Conservation (phyloP, 2,888 invertebrate genomes). For the Erebia palarica region DNA sequence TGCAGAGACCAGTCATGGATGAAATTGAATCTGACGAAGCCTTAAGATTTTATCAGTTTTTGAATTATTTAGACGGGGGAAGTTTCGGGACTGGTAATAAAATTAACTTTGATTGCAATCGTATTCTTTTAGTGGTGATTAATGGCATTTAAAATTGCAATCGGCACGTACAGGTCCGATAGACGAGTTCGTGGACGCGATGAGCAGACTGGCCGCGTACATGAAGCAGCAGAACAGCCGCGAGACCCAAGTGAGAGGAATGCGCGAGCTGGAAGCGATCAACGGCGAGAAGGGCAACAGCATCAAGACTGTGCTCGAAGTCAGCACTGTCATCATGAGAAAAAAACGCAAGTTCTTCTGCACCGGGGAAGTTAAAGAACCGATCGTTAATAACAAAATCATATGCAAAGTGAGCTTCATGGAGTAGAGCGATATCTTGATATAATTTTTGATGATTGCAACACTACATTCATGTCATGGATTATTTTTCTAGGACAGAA, state of each 20-base stretch:
- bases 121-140: background rate
- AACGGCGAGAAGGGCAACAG: conserved; percentile 78
- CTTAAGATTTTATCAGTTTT: conserved; percentile 72
- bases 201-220: conserved; percentile 64
- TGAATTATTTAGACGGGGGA: conserved; percentile 76
- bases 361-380: conserved; percentile 76
- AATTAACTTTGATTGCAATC: background rate
- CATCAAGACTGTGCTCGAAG: conserved; percentile 73
- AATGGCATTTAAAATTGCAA: background rate
- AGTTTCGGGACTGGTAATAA: conserved; percentile 73
- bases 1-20: conserved; percentile 76
- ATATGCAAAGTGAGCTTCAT: conserved; percentile 66
- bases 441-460: background rate
- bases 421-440: background rate
- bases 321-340: conserved; percentile 74
- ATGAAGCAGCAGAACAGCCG: conserved; percentile 76
- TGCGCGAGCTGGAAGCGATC: conserved; percentile 76
- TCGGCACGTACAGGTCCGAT: conserved; percentile 60
- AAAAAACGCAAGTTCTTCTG: conserved; percentile 77
- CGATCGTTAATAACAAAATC: conserved; percentile 76
- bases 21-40: conserved; percentile 79
- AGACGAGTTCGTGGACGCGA: conserved; percentile 75
- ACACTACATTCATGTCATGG: background rate
- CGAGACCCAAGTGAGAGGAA: conserved; percentile 72
- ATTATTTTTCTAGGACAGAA: conserved; percentile 60